Conservation (phyloP, 2,113 vertebrate species). For the Micromys minutus region DNA sequence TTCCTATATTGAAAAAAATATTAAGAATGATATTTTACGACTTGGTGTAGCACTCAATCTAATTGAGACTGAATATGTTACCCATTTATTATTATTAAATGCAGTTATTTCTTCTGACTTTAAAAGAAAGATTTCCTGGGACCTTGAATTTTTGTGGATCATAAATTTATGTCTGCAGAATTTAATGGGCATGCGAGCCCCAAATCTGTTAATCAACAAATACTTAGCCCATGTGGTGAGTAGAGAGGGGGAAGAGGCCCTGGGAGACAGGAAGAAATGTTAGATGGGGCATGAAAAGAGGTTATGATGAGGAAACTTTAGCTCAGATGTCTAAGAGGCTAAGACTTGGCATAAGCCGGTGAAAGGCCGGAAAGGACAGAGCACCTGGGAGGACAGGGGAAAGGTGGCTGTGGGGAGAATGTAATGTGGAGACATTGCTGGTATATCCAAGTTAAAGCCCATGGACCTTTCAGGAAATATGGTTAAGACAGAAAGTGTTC, state of each 20-base stretch:
- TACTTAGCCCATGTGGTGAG: not conserved
- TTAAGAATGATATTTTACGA: not conserved
- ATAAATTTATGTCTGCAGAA: not conserved
- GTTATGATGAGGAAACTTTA: not conserved
- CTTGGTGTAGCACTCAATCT: not conserved
- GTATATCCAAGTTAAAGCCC: not conserved
- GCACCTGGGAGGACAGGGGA: accelerated
- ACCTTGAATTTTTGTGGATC: not conserved
- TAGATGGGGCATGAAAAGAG: not conserved
- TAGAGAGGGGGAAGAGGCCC: not conserved
- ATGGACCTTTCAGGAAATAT: not conserved
- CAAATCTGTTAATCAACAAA: not conserved
- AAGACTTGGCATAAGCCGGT: not conserved
- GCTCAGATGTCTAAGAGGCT: not conserved
- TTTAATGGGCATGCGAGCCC: not conserved
- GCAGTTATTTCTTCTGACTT: not conserved
- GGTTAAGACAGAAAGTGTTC: not conserved
- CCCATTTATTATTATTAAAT: not conserved
- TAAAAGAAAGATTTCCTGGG: not conserved
- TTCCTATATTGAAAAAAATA: not conserved
- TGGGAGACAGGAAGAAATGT: not conserved
- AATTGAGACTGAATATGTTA: not conserved
- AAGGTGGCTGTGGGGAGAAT: accelerated
- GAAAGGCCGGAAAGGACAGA: not conserved
- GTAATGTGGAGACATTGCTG: accelerated